Base-by-base conservation (phyloP, 2,113 vertebrate genomes). In the Danio rerio region DNA sequence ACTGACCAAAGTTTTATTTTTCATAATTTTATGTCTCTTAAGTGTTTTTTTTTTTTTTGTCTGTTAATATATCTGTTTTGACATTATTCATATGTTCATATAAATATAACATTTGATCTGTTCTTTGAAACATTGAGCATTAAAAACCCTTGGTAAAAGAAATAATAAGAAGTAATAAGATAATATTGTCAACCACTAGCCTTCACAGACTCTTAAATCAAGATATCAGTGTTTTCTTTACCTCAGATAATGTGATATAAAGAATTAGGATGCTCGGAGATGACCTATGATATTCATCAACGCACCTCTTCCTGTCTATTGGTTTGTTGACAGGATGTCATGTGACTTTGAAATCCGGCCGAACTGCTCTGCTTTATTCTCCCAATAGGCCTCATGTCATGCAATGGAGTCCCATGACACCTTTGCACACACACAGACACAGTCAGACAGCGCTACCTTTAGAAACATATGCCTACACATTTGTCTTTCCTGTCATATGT, bases 301-400 rank as follows among this genome's bases (percentile, higher is more conserved):
- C 47, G 88, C 88, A 87, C 91, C 92, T 89, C 92, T 92, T 94
- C 93, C 94, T 92, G 87, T 87, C 84, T 86, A 69, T 82, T 59
- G 86, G 88, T 88, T 83, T 75, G 83, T 80, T 50, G 63, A 85
- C 91, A 93, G 93, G 93, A 94, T 93, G 89, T 94, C 89, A 92
- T 87, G 80, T 91, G 90, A 80, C 18, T 45, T 81, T 73, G 80
- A 80, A 91, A 92, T 93, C 91, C 92, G 92, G 90, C 88, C 85
- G 63, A 81, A 78, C 31, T 86, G 47, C 82, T 84, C 70, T 61
- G 47, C 72, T 80, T 52, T 90, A 68, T 78, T 73, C 68, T 89
- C 81, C 83, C 81, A 87, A 85, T 80, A 80, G 43, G 47, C 49
- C 83, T 70, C 45, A 50, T 84, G 62, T 77, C 56, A 84, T 81